A percentile compares a stretch with the other conserved stretches of the same genome.
These are phyloP conservation scores for Pammene fasciana DNA, from an alignment of 2,888 invertebrate species.

Conservation along the genomic window DNA sequence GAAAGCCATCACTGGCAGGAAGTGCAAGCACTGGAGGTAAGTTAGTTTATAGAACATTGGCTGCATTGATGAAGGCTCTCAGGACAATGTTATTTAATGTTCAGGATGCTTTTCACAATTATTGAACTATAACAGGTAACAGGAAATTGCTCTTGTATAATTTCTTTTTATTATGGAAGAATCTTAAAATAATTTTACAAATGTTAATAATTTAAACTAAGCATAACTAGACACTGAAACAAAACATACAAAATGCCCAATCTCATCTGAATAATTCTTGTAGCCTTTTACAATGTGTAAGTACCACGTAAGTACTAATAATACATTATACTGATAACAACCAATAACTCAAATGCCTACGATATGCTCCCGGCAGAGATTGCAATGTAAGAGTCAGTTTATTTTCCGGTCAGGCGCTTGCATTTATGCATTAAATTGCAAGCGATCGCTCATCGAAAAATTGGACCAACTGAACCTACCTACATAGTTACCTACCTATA, in stretches of 20 bases:
- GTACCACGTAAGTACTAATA: no score
- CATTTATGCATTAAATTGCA: constrained; percentile 14
- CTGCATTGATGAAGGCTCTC: constrained; percentile 32
- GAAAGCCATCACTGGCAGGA: constrained; percentile 35
- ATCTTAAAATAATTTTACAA: background rate
- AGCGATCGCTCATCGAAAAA: constrained; percentile 3
- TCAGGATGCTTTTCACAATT: constrained; percentile 4
- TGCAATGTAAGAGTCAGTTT: background rate
- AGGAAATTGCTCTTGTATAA: background rate
- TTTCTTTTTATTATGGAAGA: background rate
- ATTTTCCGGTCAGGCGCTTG: constrained; percentile 30
- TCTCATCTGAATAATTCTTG: no score
- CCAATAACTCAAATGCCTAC: constrained; percentile 17
- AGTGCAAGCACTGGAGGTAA: constrained; percentile 34
- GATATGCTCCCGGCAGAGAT: constrained; percentile 2
- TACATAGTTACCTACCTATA: background rate
- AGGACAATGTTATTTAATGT: constrained; percentile 21
- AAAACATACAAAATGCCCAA: no score
- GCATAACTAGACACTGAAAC: no score
- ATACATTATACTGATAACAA: no score
- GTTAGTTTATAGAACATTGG: constrained; percentile 37
- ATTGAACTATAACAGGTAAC: background rate
- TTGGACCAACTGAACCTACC: background rate
- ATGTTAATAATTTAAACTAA: no score
- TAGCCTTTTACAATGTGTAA: no score